Conservation (phyloP, 1,140 invertebrate species). For the Latrodectus geometricus region DNA sequence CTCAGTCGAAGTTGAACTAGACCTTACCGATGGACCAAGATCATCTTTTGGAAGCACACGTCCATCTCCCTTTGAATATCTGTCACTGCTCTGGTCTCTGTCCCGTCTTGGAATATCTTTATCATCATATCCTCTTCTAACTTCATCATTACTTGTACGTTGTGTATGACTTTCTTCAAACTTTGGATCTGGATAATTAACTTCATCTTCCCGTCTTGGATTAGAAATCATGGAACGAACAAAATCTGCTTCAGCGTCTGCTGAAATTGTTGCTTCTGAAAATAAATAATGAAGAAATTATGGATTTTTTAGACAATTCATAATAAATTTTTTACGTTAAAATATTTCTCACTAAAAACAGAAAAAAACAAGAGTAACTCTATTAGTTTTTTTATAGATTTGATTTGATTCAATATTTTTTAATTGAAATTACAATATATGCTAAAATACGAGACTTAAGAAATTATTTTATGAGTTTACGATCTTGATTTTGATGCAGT, state of each 20-base stretch:
- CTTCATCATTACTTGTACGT: background rate
- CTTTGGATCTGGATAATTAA: background rate
- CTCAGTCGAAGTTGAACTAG: background rate
- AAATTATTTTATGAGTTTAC: too few relatives aligned
- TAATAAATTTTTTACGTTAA: too few relatives aligned
- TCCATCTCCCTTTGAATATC: conserved; percentile 19
- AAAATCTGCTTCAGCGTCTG: background rate
- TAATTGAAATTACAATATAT: too few relatives aligned
- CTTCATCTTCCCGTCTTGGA: background rate
- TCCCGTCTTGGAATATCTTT: conserved; percentile 3
- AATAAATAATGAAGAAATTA: background rate
- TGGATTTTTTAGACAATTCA: too few relatives aligned
- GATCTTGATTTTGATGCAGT: too few relatives aligned
- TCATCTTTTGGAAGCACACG: background rate
- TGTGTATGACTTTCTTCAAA: background rate
- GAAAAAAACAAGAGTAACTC: too few relatives aligned
- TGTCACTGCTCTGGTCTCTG: background rate
- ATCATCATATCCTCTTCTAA: background rate
- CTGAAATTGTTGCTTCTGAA: background rate
- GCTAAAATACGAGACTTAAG: too few relatives aligned
- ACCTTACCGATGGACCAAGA: background rate
- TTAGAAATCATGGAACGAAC: background rate
- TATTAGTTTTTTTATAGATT: too few relatives aligned
- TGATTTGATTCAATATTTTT: too few relatives aligned
- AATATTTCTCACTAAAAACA: too few relatives aligned